phyloP scores from a whole-genome alignment of 37 sponge, comb jelly and placozoan species.

The Eunapius fragilis region DNA sequence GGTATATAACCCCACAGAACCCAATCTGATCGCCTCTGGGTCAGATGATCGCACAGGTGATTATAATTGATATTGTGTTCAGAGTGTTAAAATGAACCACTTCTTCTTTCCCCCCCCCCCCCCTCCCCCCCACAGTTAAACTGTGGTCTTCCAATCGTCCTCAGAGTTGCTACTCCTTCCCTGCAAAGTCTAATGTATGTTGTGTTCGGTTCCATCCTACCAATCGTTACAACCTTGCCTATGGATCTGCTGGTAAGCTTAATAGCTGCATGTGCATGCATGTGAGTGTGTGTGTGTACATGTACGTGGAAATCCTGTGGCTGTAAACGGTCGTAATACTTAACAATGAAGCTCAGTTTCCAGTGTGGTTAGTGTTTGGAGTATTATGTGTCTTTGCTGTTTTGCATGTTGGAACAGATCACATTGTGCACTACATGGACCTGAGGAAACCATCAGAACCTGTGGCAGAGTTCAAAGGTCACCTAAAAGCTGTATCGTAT shows the following conservation, averaged over 20 bases:
- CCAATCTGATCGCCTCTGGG: conserved; percentile 77
- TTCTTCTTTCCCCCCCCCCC: too few species aligned
- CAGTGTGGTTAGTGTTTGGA: too few species aligned
- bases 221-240: conserved; percentile 60
- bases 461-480: conserved; percentile 63
- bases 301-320: too few species aligned
- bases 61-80: not conserved
- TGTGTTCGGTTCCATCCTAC: conserved; percentile 77
- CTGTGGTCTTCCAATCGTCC: conserved; percentile 57
- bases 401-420: too few species aligned
- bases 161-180: conserved; percentile 40
- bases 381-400: too few species aligned
- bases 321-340: too few species aligned
- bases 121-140: conserved; percentile 77
- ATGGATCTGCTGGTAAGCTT: conserved; percentile 79
- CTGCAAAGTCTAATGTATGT: conserved; percentile 79
- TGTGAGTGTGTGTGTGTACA: not conserved
- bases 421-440: conserved; percentile 70
- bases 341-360: too few species aligned
- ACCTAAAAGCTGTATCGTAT: conserved; percentile 89
- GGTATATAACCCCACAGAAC: conserved; percentile 65
- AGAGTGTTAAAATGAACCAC: not conserved
- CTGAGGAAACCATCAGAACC: conserved; percentile 57
- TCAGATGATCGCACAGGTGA: conserved; percentile 85
- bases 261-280: not conserved